Evolutionary conservation across 2,888 invertebrate genomes (phyloP), one percentile per base, ranked within the genome.

Genomic region (Corbicula japonica): DNA sequence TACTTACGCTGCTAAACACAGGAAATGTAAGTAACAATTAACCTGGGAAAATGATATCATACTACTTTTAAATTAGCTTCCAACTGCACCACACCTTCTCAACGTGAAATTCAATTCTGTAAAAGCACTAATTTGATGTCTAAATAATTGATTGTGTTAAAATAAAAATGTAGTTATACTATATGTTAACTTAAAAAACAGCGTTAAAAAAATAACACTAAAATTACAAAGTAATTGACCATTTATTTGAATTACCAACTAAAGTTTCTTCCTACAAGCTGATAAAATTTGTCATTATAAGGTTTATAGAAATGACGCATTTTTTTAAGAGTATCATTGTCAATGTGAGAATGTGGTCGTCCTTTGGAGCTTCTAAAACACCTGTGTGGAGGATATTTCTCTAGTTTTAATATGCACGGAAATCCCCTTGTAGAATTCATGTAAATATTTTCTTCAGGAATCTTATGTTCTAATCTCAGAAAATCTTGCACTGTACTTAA

Each of bases 341-440:
- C 86, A 0, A 94, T 91, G 3, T 87, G 80, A 1, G 94, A 94
- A 81, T 94, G 94, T 4, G 84, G 85, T 46, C 94, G 80, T 6
- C 94, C 94, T 86, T 95, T 95, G 3, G 93, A 94, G 80, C 93
- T 93, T 30, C 94, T 94, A 66, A 94, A 90, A 84, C 94, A 94
- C 72, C 93, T 93, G 6, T 92, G 91, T 23, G 83, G 82, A 0
- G 91, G 86, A 35, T 89, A 89, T 30, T 90, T 87, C 38, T 89
- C 90, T n/a, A 90, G 87, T 69, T 91, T 91, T 71, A 91, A 90
- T 12, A 98, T 94, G 90, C 98, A 98, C 0, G 98, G 98, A 93
- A 98, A 98, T 2, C 98, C 97, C 93, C 98, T 98, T 5, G 97
- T 96, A 2, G 97, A 96, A 94, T 98, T 98, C 92, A 97, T 97